Evolutionary conservation across 1,140 invertebrate species (phyloP).

Genomic region (Papilio aristodemus): DNA sequence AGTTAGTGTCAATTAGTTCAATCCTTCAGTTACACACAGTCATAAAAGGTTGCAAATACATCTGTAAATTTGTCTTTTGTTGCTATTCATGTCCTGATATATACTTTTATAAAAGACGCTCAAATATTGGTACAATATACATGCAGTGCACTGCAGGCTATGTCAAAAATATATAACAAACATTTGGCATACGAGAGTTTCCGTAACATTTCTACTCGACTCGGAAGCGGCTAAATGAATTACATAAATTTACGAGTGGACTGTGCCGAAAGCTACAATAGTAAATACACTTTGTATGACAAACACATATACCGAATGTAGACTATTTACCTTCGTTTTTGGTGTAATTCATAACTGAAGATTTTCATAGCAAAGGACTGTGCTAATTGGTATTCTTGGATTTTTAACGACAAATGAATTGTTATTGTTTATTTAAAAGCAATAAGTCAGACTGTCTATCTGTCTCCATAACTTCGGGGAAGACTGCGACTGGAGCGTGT

Average conservation of each 20-base stretch:
- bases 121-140: not conserved
- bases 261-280: not conserved
- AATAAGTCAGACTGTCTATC: too few species aligned
- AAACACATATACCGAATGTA: not conserved
- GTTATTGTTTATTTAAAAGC: too few species aligned
- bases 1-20: not conserved
- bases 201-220: not conserved
- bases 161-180: not conserved
- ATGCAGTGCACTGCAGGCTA: not conserved
- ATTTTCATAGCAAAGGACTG: too few species aligned
- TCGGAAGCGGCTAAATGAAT: slow-evolving; percentile 5
- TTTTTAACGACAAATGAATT: too few species aligned
- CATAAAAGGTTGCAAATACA: too few species aligned
- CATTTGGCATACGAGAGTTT: not conserved
- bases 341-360: not conserved
- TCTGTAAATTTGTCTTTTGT: too few species aligned
- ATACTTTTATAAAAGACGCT: too few species aligned
- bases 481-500: too few species aligned
- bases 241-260: slow-evolving; percentile 9
- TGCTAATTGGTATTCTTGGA: too few species aligned
- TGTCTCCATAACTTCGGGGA: too few species aligned
- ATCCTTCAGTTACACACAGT: too few species aligned
- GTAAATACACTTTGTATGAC: not conserved
- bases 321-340: not conserved
- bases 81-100: too few species aligned